Evolutionary conservation across 2,888 invertebrate genomes (phyloP).

Genomic region (Drosophila leonis): DNA sequence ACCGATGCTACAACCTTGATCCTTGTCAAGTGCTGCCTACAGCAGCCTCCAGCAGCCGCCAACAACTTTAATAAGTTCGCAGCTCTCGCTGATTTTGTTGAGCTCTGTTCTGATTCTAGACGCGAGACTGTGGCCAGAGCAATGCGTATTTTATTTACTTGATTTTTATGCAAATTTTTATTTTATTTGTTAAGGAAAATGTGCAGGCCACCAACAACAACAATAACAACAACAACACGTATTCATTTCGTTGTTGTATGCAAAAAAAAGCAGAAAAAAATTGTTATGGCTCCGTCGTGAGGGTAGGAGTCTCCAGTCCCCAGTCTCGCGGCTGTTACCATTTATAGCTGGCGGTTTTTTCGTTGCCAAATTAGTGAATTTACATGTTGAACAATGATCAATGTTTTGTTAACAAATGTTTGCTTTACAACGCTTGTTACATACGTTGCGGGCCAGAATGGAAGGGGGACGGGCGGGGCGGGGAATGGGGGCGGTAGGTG

Average conservation of each 20-base stretch:
- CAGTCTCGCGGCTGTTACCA: constrained; percentile 65
- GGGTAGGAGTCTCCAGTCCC: constrained; percentile 44
- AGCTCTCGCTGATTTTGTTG: constrained; percentile 63
- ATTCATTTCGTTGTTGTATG: constrained; percentile 75
- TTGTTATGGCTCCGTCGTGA: constrained; percentile 64
- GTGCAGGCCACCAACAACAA: constrained; percentile 31
- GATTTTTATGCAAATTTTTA: constrained; percentile 81
- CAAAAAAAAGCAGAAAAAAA: constrained; percentile 48
- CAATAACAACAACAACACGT: constrained; percentile 47
- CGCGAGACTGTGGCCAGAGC: constrained; percentile 33
- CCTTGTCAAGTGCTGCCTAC: constrained; percentile 81
- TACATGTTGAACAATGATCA: constrained; percentile 83
- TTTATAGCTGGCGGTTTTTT: constrained; percentile 78
- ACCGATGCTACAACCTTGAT: constrained; percentile 76
- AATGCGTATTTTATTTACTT: constrained; percentile 74
- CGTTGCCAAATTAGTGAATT: constrained; percentile 82
- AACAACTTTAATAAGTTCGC: constrained; percentile 81
- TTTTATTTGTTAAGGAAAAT: constrained; percentile 76
- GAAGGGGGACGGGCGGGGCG: background rate
- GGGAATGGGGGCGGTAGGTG: background rate
- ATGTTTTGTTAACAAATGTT: constrained; percentile 82
- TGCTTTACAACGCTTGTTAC: constrained; percentile 68
- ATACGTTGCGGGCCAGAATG: constrained; percentile 28
- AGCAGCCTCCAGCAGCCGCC: constrained; percentile 56
- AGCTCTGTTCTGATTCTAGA: constrained; percentile 55